A percentile compares a stretch with the other conserved stretches of the same genome.
Conservation (phyloP, 2,888 invertebrate species). For the Limenitis camilla region DNA sequence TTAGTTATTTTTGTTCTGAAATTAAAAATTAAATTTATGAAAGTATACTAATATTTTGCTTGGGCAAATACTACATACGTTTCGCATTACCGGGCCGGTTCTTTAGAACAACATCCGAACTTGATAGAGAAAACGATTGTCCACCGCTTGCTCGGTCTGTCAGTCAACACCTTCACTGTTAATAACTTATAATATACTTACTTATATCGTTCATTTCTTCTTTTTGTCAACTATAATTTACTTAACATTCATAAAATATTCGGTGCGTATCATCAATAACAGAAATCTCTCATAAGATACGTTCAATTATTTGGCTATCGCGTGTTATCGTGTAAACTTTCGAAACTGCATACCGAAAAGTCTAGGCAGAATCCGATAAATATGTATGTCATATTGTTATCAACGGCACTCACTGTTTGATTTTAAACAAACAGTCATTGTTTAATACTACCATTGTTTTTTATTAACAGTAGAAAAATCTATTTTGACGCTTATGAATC, state of each 20-base stretch:
- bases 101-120: slow-evolving; percentile 42
- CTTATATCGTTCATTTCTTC: slow-evolving; percentile 45
- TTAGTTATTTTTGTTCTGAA: no score
- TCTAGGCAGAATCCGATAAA: slow-evolving; percentile 12
- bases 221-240: no score
- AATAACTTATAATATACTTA: slow-evolving; percentile 51
- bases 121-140: slow-evolving; percentile 53
- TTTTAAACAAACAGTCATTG: slow-evolving; percentile 59
- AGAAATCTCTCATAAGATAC: no score
- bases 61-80: slow-evolving; percentile 61
- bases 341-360: slow-evolving; percentile 2
- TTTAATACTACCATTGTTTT: slow-evolving; percentile 47
- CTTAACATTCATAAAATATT: no score
- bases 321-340: no score
- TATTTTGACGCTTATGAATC: slow-evolving; percentile 17
- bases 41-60: slow-evolving; percentile 51
- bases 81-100: slow-evolving; percentile 52
- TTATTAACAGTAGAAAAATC: slow-evolving; percentile 33
- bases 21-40: no score
- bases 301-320: background rate
- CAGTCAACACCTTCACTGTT: slow-evolving; percentile 52
- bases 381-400: slow-evolving; percentile 43
- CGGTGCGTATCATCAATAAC: no score
- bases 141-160: slow-evolving; percentile 13
- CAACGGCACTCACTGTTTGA: slow-evolving; percentile 51